Base-by-base conservation (phyloP, 2,113 vertebrate genomes). In the Bungarus multicinctus region DNA sequence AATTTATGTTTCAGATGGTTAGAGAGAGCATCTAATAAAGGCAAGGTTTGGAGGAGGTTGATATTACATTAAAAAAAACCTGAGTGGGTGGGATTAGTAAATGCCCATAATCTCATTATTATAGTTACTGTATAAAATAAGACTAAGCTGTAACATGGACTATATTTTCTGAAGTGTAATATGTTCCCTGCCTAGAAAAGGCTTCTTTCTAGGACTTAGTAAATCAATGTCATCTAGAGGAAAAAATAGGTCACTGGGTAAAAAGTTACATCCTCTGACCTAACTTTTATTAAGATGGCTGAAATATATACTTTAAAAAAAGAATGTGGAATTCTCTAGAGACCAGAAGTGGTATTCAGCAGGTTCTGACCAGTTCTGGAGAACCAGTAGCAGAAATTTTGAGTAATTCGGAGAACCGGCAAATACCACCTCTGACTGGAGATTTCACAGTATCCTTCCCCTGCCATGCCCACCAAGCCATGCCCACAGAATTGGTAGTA, bases 1-100 rank as follows among this genome's bases (percentile, higher is more conserved):
- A 96, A 97, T 97, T 97, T 96, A 94, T 94, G 95, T 96, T 97
- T 97, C 86, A 96, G 93, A 95, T 94, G 93, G 85, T 95, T 22
- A 20, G 90, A 87, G 94, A 94, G 92, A 91, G 39, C 88, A 92
- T 23, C 91, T 95, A 96, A n/a, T 92, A 92, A 95, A 96, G 81
- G 91, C 95, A 94, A 95, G 89, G 91, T 74, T 74, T 58, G 25
- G 39, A 60, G 50, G 47, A 94, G 69, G 94, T 94, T 92, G 53
- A 14, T 92, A 25, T 43, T 94, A 3, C 95, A 94, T 95, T 92
- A 94, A 89, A 93, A 23, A 85, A 95, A 22, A 90, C 93, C 57
- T 94, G 52, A 8, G 58, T 4, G 89, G 47, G 18, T 91, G 60
- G 93, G 30, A 20, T 92, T 92, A 95, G 95, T 64, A 90, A 94